Evolutionary conservation across 2,113 vertebrate species (phyloP).

Genomic region (Camelus dromedarius): DNA sequence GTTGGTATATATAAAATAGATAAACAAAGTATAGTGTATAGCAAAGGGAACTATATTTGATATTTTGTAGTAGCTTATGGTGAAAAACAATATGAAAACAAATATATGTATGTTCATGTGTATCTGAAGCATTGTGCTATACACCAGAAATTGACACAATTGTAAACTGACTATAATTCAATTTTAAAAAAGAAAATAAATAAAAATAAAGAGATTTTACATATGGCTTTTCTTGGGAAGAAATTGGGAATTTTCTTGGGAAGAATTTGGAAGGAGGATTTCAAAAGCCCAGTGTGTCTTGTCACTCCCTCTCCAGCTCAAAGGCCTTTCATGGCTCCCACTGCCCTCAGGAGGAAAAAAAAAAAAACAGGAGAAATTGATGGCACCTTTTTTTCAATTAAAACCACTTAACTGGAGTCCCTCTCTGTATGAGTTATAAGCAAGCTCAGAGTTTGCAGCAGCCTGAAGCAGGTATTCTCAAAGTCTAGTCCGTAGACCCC

Average conservation of each 20-base stretch:
- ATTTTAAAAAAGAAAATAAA: too few relatives aligned
- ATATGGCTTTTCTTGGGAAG: too few relatives aligned
- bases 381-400: background rate
- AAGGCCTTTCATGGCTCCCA: background rate
- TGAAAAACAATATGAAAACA: too few relatives aligned
- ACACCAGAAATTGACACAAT: too few relatives aligned
- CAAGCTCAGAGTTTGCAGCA: background rate
- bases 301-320: background rate
- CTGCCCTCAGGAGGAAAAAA: background rate
- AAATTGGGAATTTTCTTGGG: too few relatives aligned
- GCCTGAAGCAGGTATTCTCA: background rate
- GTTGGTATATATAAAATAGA: too few relatives aligned
- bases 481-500: background rate
- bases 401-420: background rate
- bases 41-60: too few relatives aligned
- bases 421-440: background rate
- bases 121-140: too few relatives aligned
- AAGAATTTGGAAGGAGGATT: background rate
- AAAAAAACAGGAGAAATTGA: background rate
- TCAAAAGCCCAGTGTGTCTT: background rate
- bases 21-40: too few relatives aligned
- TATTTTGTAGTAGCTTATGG: too few relatives aligned
- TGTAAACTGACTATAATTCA: too few relatives aligned
- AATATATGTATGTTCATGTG: too few relatives aligned
- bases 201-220: background rate